These are phyloP conservation scores for Varroa destructor DNA, from an alignment of 1,140 invertebrate species.

Conservation along the genomic window DNA sequence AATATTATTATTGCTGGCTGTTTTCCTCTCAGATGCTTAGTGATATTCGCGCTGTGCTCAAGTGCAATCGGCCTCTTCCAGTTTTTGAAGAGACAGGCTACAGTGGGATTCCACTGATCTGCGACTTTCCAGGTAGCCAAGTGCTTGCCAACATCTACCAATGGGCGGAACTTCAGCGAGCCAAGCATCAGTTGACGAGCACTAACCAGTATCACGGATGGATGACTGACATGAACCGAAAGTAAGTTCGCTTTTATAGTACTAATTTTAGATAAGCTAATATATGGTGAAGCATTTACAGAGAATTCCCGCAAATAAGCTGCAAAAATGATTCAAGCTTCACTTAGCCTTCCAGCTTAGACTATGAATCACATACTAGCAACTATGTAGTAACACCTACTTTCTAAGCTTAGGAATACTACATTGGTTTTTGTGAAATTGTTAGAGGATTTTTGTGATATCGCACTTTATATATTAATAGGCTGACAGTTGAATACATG, in stretches of 20 bases:
- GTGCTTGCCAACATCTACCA: constrained; percentile 37
- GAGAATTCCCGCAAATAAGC: too few relatives aligned
- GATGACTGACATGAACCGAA: constrained; percentile 35
- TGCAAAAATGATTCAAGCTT: too few relatives aligned
- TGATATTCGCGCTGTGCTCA: constrained; percentile 35
- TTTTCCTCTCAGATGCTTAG: constrained; percentile 30
- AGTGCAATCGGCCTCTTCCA: constrained; percentile 30
- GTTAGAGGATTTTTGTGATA: too few relatives aligned
- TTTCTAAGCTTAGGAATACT: too few relatives aligned
- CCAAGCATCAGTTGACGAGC: constrained; percentile 35
- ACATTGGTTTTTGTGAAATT: too few relatives aligned
- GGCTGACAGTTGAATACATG: not conserved
- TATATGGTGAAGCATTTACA: too few relatives aligned
- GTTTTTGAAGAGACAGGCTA: constrained; percentile 25
- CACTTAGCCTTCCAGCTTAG: too few relatives aligned
- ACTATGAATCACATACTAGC: too few relatives aligned
- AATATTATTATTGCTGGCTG: too few relatives aligned
- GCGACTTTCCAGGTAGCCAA: constrained; percentile 38
- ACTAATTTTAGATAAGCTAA: not conserved
- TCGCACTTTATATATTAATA: not conserved
- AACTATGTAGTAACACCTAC: too few relatives aligned
- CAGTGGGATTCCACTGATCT: constrained; percentile 34
- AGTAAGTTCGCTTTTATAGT: not conserved
- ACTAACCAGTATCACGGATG: constrained; percentile 39
- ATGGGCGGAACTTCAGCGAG: constrained; percentile 34